Base-by-base conservation (phyloP, 1,140 invertebrate genomes). In the Heliothis virescens region DNA sequence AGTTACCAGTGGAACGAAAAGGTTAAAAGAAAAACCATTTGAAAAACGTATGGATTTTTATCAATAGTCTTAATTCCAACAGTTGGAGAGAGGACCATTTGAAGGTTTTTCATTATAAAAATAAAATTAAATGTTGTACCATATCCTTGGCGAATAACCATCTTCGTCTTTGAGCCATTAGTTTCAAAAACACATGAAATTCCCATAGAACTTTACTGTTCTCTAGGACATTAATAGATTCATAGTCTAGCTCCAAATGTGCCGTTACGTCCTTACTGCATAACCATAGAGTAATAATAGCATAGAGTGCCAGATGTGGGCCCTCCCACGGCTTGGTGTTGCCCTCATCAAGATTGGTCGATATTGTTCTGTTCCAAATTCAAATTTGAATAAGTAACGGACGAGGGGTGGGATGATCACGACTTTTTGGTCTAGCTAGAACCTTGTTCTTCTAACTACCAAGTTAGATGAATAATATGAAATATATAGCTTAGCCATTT, bases 271-370 rank as follows among this genome's bases (percentile, higher is more conserved):
- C 67, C 67, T 71, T 63, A 75, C 55, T 48, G 59, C 59, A 26
- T 29, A 21, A 47, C 57, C 57, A 63, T 62, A 53, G 74, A 41
- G 74, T 76, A 76, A 76, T 76, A 76, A 76, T 76, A 76, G 74
- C 59, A 60, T 53, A 53, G 48, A 53, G 60, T 15, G 74, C 82
- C 82, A 86, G 67, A 82, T 83, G 84, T 83, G 57, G 59, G 52
- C 57, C 77, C 82, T 84, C 82, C 82, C 82, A 84, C 82, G 82
- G 62, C 55, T 72, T 67, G 77, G 71, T 65, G 77, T 79, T 48
- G 53, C 52, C 26, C 80, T 69, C 74, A 73, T 77, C 78, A 78
- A 71, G 77, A 83, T 79, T 41, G 59, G 71, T 79, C 26, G 73
- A 75, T 63, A 75, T 21, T 47, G 48, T 55, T 21, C 50, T 16